A percentile compares a stretch with the other conserved stretches of the same genome.
phyloP scores from a whole-genome alignment of 2,113 vertebrate genomes.

The Tetrao urogallus region DNA sequence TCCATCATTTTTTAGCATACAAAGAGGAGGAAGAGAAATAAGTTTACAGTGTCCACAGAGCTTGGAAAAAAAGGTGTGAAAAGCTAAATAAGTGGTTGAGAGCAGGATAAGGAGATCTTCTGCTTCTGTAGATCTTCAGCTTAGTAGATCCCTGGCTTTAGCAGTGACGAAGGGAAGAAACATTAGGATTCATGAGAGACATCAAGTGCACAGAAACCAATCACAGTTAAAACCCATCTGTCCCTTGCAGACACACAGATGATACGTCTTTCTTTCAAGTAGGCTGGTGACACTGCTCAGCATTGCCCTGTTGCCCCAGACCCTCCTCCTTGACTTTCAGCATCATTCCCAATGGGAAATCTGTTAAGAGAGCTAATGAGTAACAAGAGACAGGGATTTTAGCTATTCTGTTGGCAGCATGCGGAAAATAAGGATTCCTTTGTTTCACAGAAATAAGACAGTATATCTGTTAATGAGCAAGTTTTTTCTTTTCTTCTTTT shows the following conservation, averaged over 20 bases:
- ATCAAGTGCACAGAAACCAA: not conserved
- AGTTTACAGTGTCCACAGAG: not conserved
- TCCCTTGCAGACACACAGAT: not conserved
- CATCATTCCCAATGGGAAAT: conserved; percentile 43
- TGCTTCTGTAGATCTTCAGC: not conserved
- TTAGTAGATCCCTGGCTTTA: not conserved
- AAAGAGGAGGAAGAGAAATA: not conserved
- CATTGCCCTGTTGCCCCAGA: not conserved
- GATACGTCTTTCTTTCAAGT: conserved; percentile 43
- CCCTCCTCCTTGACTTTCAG: not conserved
- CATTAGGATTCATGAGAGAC: not conserved
- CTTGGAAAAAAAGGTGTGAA: not conserved
- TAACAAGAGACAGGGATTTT: conserved; percentile 6
- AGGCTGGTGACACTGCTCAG: not conserved
- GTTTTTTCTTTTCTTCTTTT: not conserved
- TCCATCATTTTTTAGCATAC: not conserved
- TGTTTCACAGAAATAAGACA: conserved; percentile 35
- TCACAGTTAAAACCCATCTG: conserved; percentile 12
- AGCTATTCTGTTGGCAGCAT: conserved; percentile 17
- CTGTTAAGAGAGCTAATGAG: conserved; percentile 21
- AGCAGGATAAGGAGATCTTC: not conserved
- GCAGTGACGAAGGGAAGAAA: not conserved
- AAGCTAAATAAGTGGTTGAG: not conserved
- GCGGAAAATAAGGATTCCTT: conserved; percentile 45
- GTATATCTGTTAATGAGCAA: conserved; percentile 53